A percentile compares a stretch with the other conserved stretches of the same genome.
phyloP scores from a whole-genome alignment of 2,113 vertebrate genomes.

The Oreotragus oreotragus region DNA sequence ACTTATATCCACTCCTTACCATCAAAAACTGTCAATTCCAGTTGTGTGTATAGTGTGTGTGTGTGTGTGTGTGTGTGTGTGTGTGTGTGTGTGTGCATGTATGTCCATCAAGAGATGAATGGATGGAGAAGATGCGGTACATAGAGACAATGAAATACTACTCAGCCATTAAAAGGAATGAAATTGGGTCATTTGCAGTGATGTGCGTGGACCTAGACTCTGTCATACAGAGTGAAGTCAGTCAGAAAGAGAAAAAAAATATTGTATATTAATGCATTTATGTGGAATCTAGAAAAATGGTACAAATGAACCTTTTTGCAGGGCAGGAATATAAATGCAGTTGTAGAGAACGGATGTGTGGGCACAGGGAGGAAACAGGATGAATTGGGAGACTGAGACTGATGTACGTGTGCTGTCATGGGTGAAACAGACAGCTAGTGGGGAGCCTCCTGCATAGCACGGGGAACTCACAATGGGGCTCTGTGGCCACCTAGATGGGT shows the following conservation, averaged over 20 bases:
- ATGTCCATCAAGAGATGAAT: background rate
- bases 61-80: accelerated
- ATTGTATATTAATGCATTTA: background rate
- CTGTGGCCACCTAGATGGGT: background rate
- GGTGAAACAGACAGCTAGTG: background rate
- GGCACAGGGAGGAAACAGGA: background rate
- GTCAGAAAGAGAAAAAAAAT: background rate
- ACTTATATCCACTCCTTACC: background rate
- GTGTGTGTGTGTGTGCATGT: accelerated
- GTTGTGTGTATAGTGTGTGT: background rate
- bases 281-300: background rate
- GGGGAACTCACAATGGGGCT: background rate
- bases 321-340: background rate
- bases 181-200: background rate
- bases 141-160: background rate
- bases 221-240: background rate
- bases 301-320: background rate
- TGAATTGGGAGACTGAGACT: background rate
- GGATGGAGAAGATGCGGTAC: background rate
- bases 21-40: background rate
- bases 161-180: background rate
- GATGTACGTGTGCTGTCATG: background rate
- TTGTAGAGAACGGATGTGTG: background rate
- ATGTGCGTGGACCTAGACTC: background rate
- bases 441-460: background rate